phyloP scores from a whole-genome alignment of 2,888 invertebrate species.

The Drosophila borborema region DNA sequence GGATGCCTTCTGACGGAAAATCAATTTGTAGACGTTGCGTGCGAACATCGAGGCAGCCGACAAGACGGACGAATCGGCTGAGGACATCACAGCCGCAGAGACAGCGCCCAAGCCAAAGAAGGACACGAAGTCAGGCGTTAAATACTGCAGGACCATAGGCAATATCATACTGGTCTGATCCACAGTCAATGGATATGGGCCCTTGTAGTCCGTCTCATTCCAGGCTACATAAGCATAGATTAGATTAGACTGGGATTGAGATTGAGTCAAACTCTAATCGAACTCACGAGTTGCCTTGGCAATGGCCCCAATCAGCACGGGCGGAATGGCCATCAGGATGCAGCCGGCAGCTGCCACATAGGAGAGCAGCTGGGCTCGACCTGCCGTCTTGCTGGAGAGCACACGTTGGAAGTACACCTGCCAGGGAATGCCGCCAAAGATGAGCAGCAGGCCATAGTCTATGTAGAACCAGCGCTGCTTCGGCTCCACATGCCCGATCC shows the following conservation, averaged over 20 bases:
- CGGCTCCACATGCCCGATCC: conserved; percentile 93
- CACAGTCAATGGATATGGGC: conserved; percentile 90
- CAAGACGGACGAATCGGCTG: conserved; percentile 98
- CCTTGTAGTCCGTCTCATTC: conserved; percentile 96
- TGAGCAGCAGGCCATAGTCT: conserved; percentile 94
- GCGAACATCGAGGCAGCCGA: conserved; percentile 99
- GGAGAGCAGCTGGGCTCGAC: conserved; percentile 96
- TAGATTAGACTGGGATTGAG: not conserved
- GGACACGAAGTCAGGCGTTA: conserved; percentile 97
- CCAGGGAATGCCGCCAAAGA: conserved; percentile 99
- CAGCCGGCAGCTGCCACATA: conserved; percentile 98
- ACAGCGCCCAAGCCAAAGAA: conserved; percentile 99
- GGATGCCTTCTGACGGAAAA: conserved; percentile 97
- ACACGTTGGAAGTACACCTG: conserved; percentile 99
- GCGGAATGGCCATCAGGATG: conserved; percentile 98
- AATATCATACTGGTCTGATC: conserved; percentile 96
- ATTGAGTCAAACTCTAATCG: no score
- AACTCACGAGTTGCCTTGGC: conserved; percentile 95
- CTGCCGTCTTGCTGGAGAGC: conserved; percentile 97
- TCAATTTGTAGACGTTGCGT: conserved; percentile 98
- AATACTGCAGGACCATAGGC: conserved; percentile 97
- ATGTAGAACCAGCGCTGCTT: conserved; percentile 92
- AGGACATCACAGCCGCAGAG: conserved; percentile 99
- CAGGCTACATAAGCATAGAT: conserved; percentile 89
- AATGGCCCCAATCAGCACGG: conserved; percentile 98